Conservation (phyloP, 2,888 invertebrate species). For the Mechanitis messenoides region DNA sequence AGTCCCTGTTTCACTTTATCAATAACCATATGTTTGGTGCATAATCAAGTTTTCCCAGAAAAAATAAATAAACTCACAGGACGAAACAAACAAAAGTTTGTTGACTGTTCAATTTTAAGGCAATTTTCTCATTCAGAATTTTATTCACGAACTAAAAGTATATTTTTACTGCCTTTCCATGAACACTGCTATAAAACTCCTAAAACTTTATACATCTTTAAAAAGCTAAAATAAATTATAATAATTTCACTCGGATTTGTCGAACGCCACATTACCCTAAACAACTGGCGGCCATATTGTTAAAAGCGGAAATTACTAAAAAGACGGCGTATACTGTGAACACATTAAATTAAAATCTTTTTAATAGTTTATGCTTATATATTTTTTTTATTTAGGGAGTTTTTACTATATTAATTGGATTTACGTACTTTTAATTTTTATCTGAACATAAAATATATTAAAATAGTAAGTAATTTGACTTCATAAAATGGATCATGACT, state of each 20-base stretch:
- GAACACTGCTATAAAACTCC: conserved; percentile 72
- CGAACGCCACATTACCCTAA: conserved; percentile 77
- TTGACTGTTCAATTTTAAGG: conserved; percentile 75
- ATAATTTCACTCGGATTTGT: conserved; percentile 73
- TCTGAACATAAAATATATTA: conserved; percentile 12
- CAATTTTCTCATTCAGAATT: conserved; percentile 63
- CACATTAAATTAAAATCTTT: conserved; percentile 19
- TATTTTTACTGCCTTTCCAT: conserved; percentile 60
- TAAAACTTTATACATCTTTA: conserved; percentile 71
- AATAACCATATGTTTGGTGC: conserved; percentile 63
- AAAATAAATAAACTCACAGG: conserved; percentile 65
- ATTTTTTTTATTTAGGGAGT: conserved; percentile 8
- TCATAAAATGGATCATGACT: conserved; percentile 27
- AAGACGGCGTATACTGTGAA: conserved; percentile 40
- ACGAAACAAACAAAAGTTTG: conserved; percentile 77
- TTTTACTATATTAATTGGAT: conserved; percentile 7
- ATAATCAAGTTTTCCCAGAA: conserved; percentile 63
- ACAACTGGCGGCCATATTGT: conserved; percentile 77
- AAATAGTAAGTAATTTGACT: conserved; percentile 32
- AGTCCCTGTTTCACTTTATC: conserved; percentile 68
- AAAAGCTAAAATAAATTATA: conserved; percentile 67
- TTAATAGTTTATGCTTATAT: neutral
- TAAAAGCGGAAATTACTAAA: conserved; percentile 61
- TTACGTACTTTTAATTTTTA: neutral
- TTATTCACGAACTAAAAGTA: conserved; percentile 62